These are phyloP conservation scores for Enteromius mattozi DNA, from an alignment of 2,797 vertebrate genomes.

Conservation along the genomic window DNA sequence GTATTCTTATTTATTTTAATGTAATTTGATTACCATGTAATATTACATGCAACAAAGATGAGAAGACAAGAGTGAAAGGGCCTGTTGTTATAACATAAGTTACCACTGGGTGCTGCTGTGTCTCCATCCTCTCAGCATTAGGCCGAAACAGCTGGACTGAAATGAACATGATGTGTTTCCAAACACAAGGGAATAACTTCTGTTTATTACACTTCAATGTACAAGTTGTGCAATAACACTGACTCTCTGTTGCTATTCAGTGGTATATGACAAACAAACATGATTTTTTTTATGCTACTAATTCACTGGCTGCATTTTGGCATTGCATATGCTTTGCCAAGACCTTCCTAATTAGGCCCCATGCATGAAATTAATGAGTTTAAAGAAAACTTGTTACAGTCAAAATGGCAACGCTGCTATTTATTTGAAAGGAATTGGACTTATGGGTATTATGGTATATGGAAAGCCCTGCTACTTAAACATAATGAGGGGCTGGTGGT, in stretches of 20 bases:
- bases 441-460: slow-evolving; percentile 27
- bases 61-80: not conserved
- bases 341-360: slow-evolving; percentile 53
- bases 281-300: slow-evolving; percentile 42
- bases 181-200: slow-evolving; percentile 72
- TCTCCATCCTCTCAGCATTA: not conserved
- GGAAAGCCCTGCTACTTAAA: slow-evolving; percentile 12
- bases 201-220: slow-evolving; percentile 70
- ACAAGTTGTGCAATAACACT: slow-evolving; percentile 48
- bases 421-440: slow-evolving; percentile 26
- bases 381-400: slow-evolving; percentile 35
- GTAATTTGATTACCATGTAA: not conserved
- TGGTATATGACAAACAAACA: slow-evolving; percentile 33
- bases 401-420: slow-evolving; percentile 42
- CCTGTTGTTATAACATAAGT: not conserved
- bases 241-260: slow-evolving; percentile 25
- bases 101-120: slow-evolving; percentile 57
- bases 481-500: slow-evolving; percentile 16
- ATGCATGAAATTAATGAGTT: slow-evolving; percentile 50
- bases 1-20: not conserved
- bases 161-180: slow-evolving; percentile 66
- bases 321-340: slow-evolving; percentile 17
- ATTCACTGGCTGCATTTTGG: slow-evolving; percentile 9
- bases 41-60: not conserved
- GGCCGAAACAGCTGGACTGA: slow-evolving; percentile 63